Percentiles rank a stretch among this genome's conserved stretches.
These are phyloP conservation scores for Holothuria leucospilota DNA, from an alignment of 53 echinoderm and acorn worm species.

Conservation along the genomic window DNA sequence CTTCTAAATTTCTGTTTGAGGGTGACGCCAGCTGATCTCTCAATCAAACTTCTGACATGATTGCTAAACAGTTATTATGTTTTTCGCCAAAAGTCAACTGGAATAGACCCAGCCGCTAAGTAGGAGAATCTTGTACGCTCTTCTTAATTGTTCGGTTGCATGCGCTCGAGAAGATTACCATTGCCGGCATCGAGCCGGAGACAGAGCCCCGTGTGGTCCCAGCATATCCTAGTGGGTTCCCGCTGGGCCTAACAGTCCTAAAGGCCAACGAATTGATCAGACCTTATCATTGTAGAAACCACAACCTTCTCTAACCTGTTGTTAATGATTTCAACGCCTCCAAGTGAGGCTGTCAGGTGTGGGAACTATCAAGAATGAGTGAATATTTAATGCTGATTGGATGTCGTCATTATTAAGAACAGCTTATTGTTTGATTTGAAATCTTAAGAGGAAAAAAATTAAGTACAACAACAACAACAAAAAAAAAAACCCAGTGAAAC, in stretches of 20 bases:
- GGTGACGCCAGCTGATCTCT: conserved; percentile 16
- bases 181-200: conserved; percentile 19
- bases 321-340: conserved; percentile 14
- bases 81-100: no score
- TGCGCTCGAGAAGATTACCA: conserved; percentile 8
- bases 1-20: not conserved
- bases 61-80: no score
- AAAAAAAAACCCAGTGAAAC: no score
- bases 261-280: conserved; percentile 17
- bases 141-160: no score
- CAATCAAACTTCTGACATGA: no score
- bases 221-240: conserved; percentile 22
- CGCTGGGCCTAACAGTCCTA: not conserved
- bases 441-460: no score
- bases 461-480: no score
- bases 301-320: conserved; percentile 21
- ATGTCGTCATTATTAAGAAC: no score
- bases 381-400: no score
- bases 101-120: no score
- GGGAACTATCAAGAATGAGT: conserved; percentile 3
- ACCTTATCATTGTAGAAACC: conserved; percentile 14
- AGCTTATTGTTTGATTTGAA: no score
- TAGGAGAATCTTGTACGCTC: no score
- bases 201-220: conserved; percentile 44
- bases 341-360: conserved; percentile 28